Base-by-base conservation (phyloP, 2,113 vertebrate genomes). In the Anolis sagrei region DNA sequence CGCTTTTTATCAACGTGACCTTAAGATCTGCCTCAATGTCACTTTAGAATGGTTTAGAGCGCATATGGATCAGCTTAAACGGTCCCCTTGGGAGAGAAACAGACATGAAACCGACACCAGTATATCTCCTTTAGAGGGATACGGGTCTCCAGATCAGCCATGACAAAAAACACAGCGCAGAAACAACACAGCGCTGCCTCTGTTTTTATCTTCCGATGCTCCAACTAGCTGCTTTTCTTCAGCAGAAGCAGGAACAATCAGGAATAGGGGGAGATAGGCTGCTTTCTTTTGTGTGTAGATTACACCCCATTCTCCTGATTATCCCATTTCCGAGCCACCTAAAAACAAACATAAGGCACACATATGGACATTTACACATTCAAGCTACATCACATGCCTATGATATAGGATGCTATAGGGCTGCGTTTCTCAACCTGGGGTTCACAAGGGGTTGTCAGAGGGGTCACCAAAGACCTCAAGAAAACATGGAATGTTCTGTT, bases 11-110 rank as follows among this genome's bases (percentile, higher is more conserved):
- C 84, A 86, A 64, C 39, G 14, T 75, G 84, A 80, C 84, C 69
- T 86, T 75, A 86, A 81, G 78, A 66, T 80, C 77, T 66, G 78
- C 66, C 69, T 66, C 78, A 80, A 86, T 86, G 70, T 66, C 78
- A 86, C n/a, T 81, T 86, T 75, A 68, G 78, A 75, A 81, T 44
- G 58, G 58, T 81, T 86, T 51, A 86, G 78, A 75, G 58, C 66
- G 78, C 58, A 29, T 75, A 81, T 51, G 44, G 51, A 85, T 85
- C 76, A 73, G 84, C 36, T 61, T 84, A 44, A 62, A 85, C 76
- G 29, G 72, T 68, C 36, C 5, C 44, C 83, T 73, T 73, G 84
- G 84, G 84, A 86, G 70, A 5, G 3, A 61, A 48, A 48, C 51
- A 79, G 76, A 61, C 11, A 58, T 61, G 84, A 74, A 80, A 86